phyloP scores from a whole-genome alignment of 2,888 invertebrate species.

The Protodeltote pygarga region DNA sequence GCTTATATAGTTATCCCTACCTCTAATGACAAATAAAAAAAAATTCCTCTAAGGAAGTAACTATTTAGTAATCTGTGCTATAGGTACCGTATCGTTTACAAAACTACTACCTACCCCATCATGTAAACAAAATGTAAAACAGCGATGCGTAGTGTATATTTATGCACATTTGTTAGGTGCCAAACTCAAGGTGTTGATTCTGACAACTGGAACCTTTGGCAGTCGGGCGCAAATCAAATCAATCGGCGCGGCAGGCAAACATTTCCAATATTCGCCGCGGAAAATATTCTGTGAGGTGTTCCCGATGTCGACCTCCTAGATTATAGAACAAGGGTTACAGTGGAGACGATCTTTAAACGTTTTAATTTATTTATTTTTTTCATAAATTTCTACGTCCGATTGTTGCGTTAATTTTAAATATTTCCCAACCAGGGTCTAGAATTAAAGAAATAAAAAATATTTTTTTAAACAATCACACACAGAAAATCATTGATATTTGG shows the following conservation, averaged over 20 bases:
- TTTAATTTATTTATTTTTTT: neutral
- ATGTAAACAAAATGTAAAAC: constrained; percentile 25
- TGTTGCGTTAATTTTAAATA: neutral
- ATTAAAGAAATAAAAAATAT: no score
- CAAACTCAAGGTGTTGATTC: constrained; percentile 52
- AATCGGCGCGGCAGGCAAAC: constrained; percentile 67
- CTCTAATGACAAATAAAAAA: no score
- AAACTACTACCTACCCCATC: neutral
- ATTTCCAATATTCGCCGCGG: constrained; percentile 68
- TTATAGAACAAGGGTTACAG: constrained; percentile 33
- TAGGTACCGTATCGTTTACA: no score
- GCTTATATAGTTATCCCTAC: no score
- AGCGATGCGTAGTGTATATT: constrained; percentile 19
- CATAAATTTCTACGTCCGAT: neutral
- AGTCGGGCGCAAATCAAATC: constrained; percentile 71
- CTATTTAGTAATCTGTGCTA: no score
- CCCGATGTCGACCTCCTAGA: constrained; percentile 42
- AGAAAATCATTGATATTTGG: no score
- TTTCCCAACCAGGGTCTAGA: no score
- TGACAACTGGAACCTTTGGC: constrained; percentile 50
- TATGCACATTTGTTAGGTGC: constrained; percentile 38
- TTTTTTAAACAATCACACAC: no score
- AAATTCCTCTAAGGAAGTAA: no score
- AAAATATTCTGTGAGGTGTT: constrained; percentile 60
- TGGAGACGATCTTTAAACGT: constrained; percentile 21